Percentiles rank a stretch among this genome's conserved stretches.
Conservation (phyloP, 1,140 invertebrate genomes). For the Radopholus similis region DNA sequence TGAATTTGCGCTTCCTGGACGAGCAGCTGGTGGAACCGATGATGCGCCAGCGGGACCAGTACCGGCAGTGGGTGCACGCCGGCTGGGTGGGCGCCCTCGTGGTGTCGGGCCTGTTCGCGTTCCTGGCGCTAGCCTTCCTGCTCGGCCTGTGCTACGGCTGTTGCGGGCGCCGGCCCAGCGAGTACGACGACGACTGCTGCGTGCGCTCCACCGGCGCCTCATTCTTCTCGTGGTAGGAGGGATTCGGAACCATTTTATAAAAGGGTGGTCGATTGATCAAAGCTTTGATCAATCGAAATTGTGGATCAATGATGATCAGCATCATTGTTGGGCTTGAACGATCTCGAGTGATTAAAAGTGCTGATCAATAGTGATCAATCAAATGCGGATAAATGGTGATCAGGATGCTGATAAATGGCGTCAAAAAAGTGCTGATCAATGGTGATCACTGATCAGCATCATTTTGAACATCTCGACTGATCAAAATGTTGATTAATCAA, state of each 20-base stretch:
- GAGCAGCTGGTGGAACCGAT: slow-evolving; percentile 28
- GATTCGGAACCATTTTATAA: not conserved
- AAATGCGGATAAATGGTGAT: no score
- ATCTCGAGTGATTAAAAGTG: no score
- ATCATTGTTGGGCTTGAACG: no score
- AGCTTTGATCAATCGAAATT: not conserved
- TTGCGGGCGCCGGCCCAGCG: slow-evolving; percentile 52
- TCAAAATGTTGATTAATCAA: not conserved
- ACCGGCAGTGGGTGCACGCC: slow-evolving; percentile 16
- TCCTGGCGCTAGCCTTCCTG: slow-evolving; percentile 49
- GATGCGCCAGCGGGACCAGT: slow-evolving; percentile 21
- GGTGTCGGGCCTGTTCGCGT: slow-evolving; percentile 52
- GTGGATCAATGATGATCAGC: not conserved
- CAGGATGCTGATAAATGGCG: no score
- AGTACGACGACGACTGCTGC: slow-evolving; percentile 59
- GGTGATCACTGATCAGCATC: no score
- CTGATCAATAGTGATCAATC: no score
- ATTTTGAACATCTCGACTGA: no score
- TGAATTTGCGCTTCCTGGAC: slow-evolving; percentile 25
- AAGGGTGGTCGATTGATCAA: not conserved
- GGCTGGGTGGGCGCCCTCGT: slow-evolving; percentile 50
- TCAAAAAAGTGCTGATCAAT: no score
- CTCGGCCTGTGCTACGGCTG: slow-evolving; percentile 58
- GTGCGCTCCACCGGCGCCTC: slow-evolving; percentile 51
- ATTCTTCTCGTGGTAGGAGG: slow-evolving; percentile 52